Conservation (phyloP, 2,797 vertebrate species). For the Agapornis canus region DNA sequence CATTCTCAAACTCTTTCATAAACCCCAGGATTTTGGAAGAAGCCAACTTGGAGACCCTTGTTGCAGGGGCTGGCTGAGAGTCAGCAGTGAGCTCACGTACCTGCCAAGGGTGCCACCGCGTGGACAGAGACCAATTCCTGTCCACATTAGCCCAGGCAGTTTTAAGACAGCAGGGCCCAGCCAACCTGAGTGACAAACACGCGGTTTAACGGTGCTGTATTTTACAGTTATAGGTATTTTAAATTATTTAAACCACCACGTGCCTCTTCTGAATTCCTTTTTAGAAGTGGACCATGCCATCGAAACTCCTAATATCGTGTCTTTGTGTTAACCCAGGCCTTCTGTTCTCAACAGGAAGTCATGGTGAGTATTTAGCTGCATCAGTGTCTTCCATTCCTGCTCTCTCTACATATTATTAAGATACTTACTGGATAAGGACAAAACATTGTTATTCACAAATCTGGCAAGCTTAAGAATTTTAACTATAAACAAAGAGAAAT, state of each 20-base stretch:
- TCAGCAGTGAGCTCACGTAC: background rate
- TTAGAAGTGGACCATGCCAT: background rate
- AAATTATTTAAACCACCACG: background rate
- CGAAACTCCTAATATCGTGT: background rate
- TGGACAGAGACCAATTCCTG: background rate
- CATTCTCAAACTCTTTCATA: background rate
- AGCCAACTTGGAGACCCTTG: background rate
- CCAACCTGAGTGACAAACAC: no score
- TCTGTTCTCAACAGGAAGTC: background rate
- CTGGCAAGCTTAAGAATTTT: background rate
- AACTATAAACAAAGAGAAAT: constrained; percentile 36
- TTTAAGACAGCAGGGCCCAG: background rate
- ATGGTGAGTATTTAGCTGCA: background rate
- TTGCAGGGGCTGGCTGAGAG: background rate
- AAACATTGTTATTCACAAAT: background rate
- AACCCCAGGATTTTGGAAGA: background rate
- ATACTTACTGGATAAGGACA: background rate
- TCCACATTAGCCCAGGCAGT: background rate
- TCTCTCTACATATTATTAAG: background rate
- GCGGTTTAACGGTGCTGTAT: background rate
- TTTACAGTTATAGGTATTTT: background rate
- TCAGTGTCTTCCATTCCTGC: background rate
- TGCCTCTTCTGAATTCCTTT: background rate
- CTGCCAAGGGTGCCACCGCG: background rate
- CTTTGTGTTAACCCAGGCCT: background rate